These are phyloP conservation scores for Eulemur albifrons DNA, from an alignment of 2,797 vertebrate species.

Conservation along the genomic window DNA sequence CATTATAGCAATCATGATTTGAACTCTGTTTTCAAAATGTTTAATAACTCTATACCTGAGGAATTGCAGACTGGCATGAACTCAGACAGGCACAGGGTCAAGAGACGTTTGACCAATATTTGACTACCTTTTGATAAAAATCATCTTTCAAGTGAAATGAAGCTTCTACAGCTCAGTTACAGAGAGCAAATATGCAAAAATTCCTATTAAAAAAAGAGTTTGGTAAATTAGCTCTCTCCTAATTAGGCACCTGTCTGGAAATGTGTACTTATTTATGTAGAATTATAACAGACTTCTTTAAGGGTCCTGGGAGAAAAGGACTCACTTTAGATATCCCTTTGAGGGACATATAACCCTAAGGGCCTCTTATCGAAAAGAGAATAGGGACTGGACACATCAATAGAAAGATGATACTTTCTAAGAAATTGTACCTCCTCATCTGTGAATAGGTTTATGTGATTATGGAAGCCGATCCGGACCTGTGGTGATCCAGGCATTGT, in stretches of 20 bases:
- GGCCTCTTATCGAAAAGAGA: conserved; percentile 47
- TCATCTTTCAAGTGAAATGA: not conserved
- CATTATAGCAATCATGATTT: not conserved
- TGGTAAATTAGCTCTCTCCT: not conserved
- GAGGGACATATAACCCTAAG: conserved; percentile 9
- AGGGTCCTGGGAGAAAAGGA: not conserved
- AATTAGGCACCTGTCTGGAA: not conserved
- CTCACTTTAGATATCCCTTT: not conserved
- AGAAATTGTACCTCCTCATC: not conserved
- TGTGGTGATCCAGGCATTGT: not conserved
- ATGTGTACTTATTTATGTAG: not conserved
- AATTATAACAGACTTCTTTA: not conserved
- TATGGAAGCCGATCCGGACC: conserved; percentile 7
- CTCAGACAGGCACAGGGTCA: not conserved
- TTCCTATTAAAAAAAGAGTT: not conserved
- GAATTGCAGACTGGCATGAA: not conserved
- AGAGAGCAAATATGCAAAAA: not conserved
- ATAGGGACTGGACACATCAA: not conserved
- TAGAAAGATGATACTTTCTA: conserved; percentile 61
- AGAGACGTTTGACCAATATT: not conserved
- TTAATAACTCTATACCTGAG: not conserved
- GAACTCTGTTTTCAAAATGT: not conserved
- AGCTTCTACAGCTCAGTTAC: not conserved
- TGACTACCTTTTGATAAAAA: not conserved
- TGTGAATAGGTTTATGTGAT: conserved; percentile 57